Percentiles rank a stretch among this genome's conserved stretches.
Evolutionary conservation across 2,797 vertebrate genomes (phyloP).

Genomic region (Oceanodroma leucorhoa): DNA sequence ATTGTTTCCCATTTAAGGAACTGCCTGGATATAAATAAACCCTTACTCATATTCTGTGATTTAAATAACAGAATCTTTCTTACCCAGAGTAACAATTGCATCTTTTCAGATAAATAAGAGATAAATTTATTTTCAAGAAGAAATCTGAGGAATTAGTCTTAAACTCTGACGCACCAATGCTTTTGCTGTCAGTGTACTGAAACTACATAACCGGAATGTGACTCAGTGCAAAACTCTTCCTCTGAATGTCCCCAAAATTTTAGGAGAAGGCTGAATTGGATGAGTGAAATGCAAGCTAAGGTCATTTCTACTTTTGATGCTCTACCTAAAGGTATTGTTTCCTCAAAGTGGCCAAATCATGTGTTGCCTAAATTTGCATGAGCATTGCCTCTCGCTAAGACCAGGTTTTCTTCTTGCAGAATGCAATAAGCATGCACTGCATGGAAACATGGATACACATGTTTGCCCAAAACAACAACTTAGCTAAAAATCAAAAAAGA

Average conservation of each 20-base stretch:
- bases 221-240: background rate
- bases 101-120: constrained; percentile 40
- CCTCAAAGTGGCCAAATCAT: background rate
- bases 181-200: background rate
- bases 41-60: constrained; percentile 18
- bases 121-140: constrained; percentile 4
- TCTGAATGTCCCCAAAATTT: background rate
- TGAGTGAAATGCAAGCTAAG: background rate
- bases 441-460: background rate
- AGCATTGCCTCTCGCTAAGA: background rate
- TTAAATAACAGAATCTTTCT: constrained; percentile 22
- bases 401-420: background rate
- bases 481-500: background rate
- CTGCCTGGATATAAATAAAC: constrained; percentile 50
- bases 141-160: background rate
- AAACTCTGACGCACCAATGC: background rate
- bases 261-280: background rate
- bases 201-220: background rate
- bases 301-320: background rate
- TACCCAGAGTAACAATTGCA: background rate
- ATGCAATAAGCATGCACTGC: fast-evolving
- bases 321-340: background rate
- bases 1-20: constrained; percentile 69
- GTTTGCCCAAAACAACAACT: background rate
- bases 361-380: background rate